Evolutionary conservation across 2,888 invertebrate genomes (phyloP), one percentile per base, ranked within the genome.

Genomic region (Lissocephala sabroskyi): DNA sequence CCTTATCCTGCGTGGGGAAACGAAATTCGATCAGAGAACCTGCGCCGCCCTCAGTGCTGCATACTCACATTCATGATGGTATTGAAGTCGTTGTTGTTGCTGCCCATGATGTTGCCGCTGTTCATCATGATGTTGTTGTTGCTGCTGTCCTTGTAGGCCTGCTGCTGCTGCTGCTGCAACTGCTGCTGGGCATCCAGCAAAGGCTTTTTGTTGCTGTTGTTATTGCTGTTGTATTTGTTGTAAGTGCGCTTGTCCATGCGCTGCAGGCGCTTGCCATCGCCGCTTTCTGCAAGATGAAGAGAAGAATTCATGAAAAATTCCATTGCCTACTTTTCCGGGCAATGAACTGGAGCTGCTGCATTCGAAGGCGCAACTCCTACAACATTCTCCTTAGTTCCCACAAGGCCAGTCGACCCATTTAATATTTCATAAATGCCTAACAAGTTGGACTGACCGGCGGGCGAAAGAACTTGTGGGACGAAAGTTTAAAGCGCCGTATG

Each of bases 211-310:
- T n/a, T n/a, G n/a, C n/a, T n/a, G n/a, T n/a, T n/a, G n/a, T n/a
- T 89, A 53, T 88, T 87, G 82, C 89, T 68, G 57, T 56, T 89
- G 82, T 89, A 89, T 82, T 90, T 90, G 78, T 85, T 45, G 28
- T 40, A 88, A 74, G 86, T 87, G 41, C 88, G 85, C 66, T 89
- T 89, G 10, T 87, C 85, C 64, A 89, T 87, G 32, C 88, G 86
- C 79, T 88, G 88, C 80, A 89, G 86, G 79, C 89, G 88, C 52
- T 86, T 85, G 46, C 85, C 71, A 71, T 86, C 87, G 29, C 78
- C 70, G 54, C 85, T 85, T 62, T 87, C 87, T 82, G 74, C 23
- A 46, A 55, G 45, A 47, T 37, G 16, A 17, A 11, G 4, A 7
- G 23, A 23, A 9, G 28, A 41, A 41, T n/a, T n/a, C n/a, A n/a